phyloP scores from a whole-genome alignment of 2,797 vertebrate species.

The Anguilla obscura region DNA sequence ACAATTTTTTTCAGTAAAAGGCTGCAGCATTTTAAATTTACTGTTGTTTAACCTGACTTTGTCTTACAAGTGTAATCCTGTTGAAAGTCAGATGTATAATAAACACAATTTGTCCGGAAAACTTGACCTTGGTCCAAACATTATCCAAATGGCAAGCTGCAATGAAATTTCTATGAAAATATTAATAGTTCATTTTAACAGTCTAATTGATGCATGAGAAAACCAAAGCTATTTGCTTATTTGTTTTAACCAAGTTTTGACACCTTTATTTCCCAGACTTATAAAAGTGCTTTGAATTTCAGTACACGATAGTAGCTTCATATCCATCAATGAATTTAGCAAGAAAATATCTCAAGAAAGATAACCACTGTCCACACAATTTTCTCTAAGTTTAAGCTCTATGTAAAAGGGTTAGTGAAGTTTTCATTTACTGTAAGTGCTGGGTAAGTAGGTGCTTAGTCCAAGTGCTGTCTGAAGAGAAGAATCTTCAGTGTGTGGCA shows the following conservation, averaged over 20 bases:
- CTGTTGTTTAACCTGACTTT: neutral
- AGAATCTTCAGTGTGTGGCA: no score
- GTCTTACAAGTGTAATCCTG: neutral
- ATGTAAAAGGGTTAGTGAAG: no score
- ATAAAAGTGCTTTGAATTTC: no score
- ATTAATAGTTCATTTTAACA: constrained; percentile 21
- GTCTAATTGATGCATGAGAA: constrained; percentile 43
- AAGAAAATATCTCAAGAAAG: no score
- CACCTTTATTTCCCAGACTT: constrained; percentile 99
- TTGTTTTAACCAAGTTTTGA: constrained; percentile 99
- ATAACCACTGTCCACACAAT: no score
- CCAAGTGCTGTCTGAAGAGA: no score
- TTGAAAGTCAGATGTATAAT: neutral
- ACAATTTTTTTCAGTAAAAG: neutral
- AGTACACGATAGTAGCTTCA: no score
- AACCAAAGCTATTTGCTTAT: constrained; percentile 61
- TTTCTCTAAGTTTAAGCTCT: no score
- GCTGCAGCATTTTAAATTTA: neutral
- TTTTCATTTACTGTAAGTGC: no score
- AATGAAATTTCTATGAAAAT: neutral
- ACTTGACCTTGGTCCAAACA: neutral
- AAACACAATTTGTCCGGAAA: neutral
- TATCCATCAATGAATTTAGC: no score
- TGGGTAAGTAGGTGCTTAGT: no score
- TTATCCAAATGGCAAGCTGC: neutral